Conservation (phyloP, 2,797 vertebrate genomes). For the Buceros bicornis region DNA sequence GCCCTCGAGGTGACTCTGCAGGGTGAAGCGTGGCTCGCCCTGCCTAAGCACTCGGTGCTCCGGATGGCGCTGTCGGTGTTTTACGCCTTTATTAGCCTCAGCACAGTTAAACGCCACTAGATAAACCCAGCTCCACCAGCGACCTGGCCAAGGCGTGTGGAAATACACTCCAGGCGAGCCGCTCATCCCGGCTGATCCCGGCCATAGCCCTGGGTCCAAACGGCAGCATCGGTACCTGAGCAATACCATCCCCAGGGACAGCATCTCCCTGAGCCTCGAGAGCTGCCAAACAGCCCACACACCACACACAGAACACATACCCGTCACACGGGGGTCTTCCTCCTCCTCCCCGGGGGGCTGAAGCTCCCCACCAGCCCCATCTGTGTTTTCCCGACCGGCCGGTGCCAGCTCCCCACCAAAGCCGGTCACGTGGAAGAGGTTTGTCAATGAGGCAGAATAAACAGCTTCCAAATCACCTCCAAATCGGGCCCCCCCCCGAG, state of each 20-base stretch:
- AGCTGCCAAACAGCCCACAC: not conserved
- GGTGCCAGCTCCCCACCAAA: not conserved
- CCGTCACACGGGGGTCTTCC: not conserved
- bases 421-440: not conserved
- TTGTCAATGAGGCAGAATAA: not conserved
- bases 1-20: fast-evolving
- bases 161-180: not conserved
- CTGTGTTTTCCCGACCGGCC: fast-evolving
- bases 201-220: not conserved
- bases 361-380: not conserved
- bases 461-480: not conserved
- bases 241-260: not conserved
- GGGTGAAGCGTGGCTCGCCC: not conserved
- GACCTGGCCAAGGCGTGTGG: not conserved
- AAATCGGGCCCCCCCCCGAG: fast-evolving
- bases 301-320: not conserved
- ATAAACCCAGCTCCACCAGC: not conserved
- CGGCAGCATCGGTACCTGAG: not conserved
- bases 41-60: not conserved
- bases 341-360: not conserved
- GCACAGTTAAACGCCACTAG: not conserved
- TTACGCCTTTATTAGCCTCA: not conserved
- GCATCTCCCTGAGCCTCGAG: not conserved
- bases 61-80: fast-evolving
- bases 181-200: not conserved